Evolutionary conservation across 1,140 invertebrate genomes (phyloP), one percentile per base, ranked within the genome.

Genomic region (Solenopsis fugax): DNA sequence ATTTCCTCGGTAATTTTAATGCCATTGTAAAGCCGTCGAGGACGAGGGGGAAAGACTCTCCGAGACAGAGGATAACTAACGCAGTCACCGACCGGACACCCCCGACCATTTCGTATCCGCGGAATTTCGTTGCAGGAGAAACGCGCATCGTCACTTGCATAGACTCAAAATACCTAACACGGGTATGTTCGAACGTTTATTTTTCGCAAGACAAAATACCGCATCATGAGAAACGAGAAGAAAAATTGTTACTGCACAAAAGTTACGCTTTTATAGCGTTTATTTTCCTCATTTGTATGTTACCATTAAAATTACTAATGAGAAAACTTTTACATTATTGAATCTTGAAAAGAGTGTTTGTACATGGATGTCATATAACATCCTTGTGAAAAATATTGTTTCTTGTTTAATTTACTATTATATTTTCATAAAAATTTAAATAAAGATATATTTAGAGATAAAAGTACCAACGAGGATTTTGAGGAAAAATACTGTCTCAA

Each of bases 1-100:
- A 94, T 95, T 95, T 94, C 92, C 92, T 88, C 80, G 91, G 90
- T 94, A 95, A 95, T 94, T 94, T 94, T 94, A 94, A 94, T 94
- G 92, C 91, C 92, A 94, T 94, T 95, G 92, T 91, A 91, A 92
- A 92, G 72, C 75, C 62, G 72, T 85, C 50, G 52, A 87, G 87
- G 37, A 54, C 52, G 67, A 52, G 52, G 16, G 73, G 62, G 48
- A 41, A 67, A 62, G 50, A 87, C 24, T 67, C 88, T 87, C 88
- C 89, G 88, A 91, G 90, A 92, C 91, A 89, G 92, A 93, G 91
- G 91, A 86, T 92, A 92, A 93, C 93, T 93, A 93, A 92, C 90
- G 73, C 73, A 90, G 56, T 78, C 89, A 34, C 86, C 86, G 48
- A 56, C 41, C 29, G n/a, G 72, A 37, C 90, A 75, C 64, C 56